Conservation (phyloP, 1,140 invertebrate genomes). For the Cryptotermes secundus region DNA sequence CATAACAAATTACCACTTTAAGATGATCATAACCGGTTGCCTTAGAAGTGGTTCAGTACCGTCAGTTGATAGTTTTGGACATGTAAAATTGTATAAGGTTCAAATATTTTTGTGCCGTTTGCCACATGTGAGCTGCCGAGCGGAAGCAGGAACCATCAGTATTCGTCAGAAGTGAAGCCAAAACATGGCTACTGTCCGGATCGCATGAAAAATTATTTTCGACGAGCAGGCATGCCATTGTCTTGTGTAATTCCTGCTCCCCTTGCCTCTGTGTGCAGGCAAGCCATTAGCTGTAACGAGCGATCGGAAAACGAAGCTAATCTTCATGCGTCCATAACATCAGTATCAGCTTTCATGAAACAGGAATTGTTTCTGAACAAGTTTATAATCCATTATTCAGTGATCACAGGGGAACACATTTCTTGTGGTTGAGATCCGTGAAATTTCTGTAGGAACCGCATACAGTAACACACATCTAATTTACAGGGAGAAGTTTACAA, state of each 20-base stretch:
- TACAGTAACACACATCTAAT: too few species aligned
- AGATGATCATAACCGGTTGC: too few species aligned
- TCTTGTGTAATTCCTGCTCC: not conserved
- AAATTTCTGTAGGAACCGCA: too few species aligned
- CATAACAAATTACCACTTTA: too few species aligned
- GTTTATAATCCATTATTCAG: constrained; percentile 13
- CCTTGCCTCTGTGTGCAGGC: not conserved
- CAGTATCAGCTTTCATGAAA: constrained; percentile 9
- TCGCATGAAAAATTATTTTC: not conserved
- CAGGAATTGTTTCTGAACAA: not conserved
- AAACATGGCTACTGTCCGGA: not conserved
- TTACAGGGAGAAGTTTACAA: too few species aligned
- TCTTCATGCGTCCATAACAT: not conserved
- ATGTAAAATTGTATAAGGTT: too few species aligned
- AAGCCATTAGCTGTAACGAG: not conserved
- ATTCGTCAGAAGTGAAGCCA: not conserved
- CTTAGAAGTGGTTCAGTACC: too few species aligned
- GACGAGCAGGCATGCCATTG: not conserved
- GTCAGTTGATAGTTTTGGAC: too few species aligned
- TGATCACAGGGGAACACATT: not conserved
- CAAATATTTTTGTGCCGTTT: too few species aligned
- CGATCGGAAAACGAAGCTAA: constrained; percentile 7
- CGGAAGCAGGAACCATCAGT: too few species aligned
- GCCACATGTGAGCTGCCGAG: too few species aligned
- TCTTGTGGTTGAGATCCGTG: too few species aligned